Evolutionary conservation across 1,140 invertebrate species (phyloP), one percentile per base, ranked within the genome.

Genomic region (Papilio polytes): DNA sequence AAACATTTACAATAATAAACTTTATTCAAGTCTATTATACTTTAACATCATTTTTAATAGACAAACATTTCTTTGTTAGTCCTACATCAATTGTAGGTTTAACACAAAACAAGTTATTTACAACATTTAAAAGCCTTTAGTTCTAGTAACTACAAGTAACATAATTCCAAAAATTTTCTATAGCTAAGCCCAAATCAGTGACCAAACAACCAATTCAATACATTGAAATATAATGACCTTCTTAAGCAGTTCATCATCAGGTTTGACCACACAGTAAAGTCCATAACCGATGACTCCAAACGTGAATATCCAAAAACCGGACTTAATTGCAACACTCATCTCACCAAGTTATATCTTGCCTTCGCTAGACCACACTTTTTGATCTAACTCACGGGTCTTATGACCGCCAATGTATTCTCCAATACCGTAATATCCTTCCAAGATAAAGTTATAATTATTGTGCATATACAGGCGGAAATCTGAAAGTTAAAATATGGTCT

Each of bases 351-450:
- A 92, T 80, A 95, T 88, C 90, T 95, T 94, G 79, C 94, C 91
- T 84, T 94, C 91, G 87, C 87, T 88, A 74, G 88, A 88, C 96
- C 96, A 96, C 81, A 95, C 89, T 83, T 88, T 90, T 8, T 92
- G 87, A 85, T 96, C 96, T 41, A 94, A 83, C 77, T 96, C 90
- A 74, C 96, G 91, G 31, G 92, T 94, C 48, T 94, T 95, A 51
- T 91, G 95, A n/a, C 95, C 92, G 15, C 95, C 94, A 15, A 96
- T 80, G 31, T 89, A 90, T 86, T 96, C 96, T 56, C 96, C 96
- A n/a, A 96, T 81, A 85, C 92, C 93, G 86, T 97, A 97, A 86
- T 96, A 97, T 20, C 95, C 93, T 85, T 96, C 96, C 66, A 97
- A 87, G n/a, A 96, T 89, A 85, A 93, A 95, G 48, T 96, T 96